Evolutionary conservation across 2,113 vertebrate species (phyloP), one percentile per base, ranked within the genome.

Genomic region (Ailuropoda melanoleuca): DNA sequence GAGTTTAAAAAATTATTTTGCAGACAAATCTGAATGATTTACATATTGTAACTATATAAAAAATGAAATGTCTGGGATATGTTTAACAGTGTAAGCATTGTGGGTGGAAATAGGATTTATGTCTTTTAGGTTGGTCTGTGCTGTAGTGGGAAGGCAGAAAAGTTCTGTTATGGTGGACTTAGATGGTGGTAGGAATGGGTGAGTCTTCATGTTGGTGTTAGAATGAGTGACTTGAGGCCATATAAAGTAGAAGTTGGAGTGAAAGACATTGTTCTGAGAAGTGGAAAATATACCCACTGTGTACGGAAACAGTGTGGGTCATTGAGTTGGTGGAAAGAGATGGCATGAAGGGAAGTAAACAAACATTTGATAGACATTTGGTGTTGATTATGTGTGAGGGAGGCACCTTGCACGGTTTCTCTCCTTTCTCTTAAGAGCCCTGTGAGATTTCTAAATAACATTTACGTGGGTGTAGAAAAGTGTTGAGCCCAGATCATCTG

Each of bases 1-100:
- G 74, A 87, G 80, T 90, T 93, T 70, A 31, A 62, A 88, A 92
- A 46, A 81, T 12, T 64, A 55, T 53, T 96, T 91, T 93, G 48
- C 56, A 90, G 56, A 62, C 21, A 72, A 53, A 66, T 93, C 6
- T 53, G 58, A 88, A 62, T 90, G 9, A 85, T 81, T 92, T 78
- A 17, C 21, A 10, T 81, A 58, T 68, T 48, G 37, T 85, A 85
- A 62, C 96, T 75, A 39, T 37, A 39, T 83, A 64, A 75, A 80
- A 58, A 56, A 81, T 62, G 55, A 92, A 81, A 83, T 82, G 23
- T 86, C 10, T 56, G 37, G 48, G 23, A 7, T 19, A 53, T 93
- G 23, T 77, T 95, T 93, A 46, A 9, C 31, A 48, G 5, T 62
- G 34, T 74, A 77, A 72, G 0, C n/a, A 72, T 66, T 93, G 74